phyloP scores from a whole-genome alignment of 2,888 invertebrate species.

The Dicranocentrus wangi region DNA sequence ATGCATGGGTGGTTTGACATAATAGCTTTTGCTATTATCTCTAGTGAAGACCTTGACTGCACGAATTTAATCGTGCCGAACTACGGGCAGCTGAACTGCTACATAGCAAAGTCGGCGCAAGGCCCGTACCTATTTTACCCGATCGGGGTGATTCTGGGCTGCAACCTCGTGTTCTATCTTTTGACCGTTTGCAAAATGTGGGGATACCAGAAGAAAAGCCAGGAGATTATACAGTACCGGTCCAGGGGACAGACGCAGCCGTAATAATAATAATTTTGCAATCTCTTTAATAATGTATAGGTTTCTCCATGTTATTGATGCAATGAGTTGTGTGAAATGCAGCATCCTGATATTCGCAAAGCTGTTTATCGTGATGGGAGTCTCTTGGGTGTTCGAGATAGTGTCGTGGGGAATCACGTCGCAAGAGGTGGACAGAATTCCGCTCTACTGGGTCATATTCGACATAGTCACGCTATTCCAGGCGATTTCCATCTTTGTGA shows the following conservation, averaged over 20 bases:
- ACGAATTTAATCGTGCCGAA: conserved; percentile 59
- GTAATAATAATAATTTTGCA: conserved; percentile 28
- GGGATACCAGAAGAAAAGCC: conserved; percentile 62
- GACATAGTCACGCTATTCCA: conserved; percentile 64
- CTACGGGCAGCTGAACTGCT: conserved; percentile 68
- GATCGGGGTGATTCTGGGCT: conserved; percentile 53
- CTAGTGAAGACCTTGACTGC: conserved; percentile 64
- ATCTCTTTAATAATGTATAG: background rate
- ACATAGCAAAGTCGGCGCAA: conserved; percentile 64
- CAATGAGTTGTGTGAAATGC: too few relatives aligned
- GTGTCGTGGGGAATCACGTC: conserved; percentile 47
- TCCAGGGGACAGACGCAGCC: conserved; percentile 54
- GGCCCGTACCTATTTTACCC: conserved; percentile 63
- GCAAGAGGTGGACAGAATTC: background rate
- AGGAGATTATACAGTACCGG: conserved; percentile 36
- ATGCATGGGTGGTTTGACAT: background rate
- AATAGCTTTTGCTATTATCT: conserved; percentile 10
- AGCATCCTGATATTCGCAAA: conserved; percentile 61
- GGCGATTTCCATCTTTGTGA: conserved; percentile 59
- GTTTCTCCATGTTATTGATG: too few relatives aligned
- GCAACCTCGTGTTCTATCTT: conserved; percentile 59
- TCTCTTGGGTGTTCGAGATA: conserved; percentile 64
- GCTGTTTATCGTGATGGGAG: conserved; percentile 66
- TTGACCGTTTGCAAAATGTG: conserved; percentile 64
- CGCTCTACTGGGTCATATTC: conserved; percentile 62